These are phyloP conservation scores for Cerastoderma edule DNA, from an alignment of 2,888 invertebrate genomes.

Conservation along the genomic window DNA sequence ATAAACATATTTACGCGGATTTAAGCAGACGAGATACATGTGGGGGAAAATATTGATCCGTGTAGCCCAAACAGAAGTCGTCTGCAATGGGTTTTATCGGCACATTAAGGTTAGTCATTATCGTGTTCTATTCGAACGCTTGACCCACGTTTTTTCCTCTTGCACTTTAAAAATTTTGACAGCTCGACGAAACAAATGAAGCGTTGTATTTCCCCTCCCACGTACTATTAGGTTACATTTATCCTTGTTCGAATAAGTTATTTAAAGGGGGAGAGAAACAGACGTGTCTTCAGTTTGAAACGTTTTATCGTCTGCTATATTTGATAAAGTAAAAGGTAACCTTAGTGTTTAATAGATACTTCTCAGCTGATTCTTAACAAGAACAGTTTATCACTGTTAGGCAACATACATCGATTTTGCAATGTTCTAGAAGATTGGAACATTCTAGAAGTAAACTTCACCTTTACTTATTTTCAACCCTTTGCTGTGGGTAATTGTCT, in stretches of 20 bases:
- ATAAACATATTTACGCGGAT: constrained; percentile 6
- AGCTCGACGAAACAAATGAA: neutral
- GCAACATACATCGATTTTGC: too few relatives aligned
- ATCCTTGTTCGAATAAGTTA: too few relatives aligned
- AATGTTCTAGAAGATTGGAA: too few relatives aligned
- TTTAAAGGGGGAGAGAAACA: too few relatives aligned
- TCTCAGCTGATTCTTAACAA: too few relatives aligned
- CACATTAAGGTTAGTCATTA: neutral
- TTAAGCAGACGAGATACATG: neutral
- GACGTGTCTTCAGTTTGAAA: too few relatives aligned
- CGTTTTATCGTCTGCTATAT: too few relatives aligned
- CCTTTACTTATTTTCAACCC: neutral
- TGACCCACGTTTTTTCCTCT: neutral
- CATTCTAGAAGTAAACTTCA: too few relatives aligned
- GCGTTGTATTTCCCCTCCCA: neutral
- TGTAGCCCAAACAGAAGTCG: constrained; percentile 7
- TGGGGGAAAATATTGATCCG: neutral
- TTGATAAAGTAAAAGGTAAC: too few relatives aligned
- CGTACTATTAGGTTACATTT: too few relatives aligned
- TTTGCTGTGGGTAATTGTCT: neutral
- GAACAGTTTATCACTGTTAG: neutral
- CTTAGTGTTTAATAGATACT: too few relatives aligned
- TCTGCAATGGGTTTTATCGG: neutral
- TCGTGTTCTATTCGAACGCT: neutral
- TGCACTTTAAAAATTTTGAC: neutral